Base-by-base conservation (phyloP, 2,888 invertebrate species). In the Ormyrus rosae region DNA sequence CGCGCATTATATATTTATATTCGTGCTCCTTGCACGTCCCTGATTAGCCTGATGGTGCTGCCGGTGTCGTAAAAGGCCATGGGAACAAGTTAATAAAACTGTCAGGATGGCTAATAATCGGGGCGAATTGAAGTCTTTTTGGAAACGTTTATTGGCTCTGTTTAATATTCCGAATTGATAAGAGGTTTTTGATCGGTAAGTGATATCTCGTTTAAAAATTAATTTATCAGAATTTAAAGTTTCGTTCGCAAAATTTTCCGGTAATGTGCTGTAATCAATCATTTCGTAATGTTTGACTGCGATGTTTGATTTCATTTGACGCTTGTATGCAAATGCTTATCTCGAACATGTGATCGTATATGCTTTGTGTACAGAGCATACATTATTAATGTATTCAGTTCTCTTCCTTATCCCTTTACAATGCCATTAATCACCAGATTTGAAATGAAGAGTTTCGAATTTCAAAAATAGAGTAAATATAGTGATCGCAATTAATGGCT, bases 41-140 rank as follows among this genome's bases (percentile, higher is more conserved):
- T 85, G 85, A 87, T 88, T 86, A 58, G 71, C 79, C 83, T 82
- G 51, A 85, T 86, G 87, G 88, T 84, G 88, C 88, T 89, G 89
- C 88, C 86, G 88, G 84, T 86, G 85, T 87, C 86, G 87, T 88
- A 87, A 87, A 87, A 86, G 85, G 83, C 85, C 89, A 89, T 90
- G 89, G 89, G 89, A 90, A 90, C 87, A 85, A 84, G 85, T 87
- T 86, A 88, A 90, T 90, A 90, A 90, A 85, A 86, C 84, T 85
- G 85, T 85, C 86, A 86, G 85, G 77, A 60, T 71, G 61, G 9
- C 70, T 64, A 67, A 65, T 71, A 61, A 78, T 53, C 45, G 5
- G 34, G 3, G 34, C 34, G 34, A 34, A 34, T 34, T 34, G 34
- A 34, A 2, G 2, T 2, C 34, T 3, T 34, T 34, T 34, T 2